A percentile compares a stretch with the other conserved stretches of the same genome.
Conservation (phyloP, 92 coral and sea anemone species). For the Epizoanthus stellaris region DNA sequence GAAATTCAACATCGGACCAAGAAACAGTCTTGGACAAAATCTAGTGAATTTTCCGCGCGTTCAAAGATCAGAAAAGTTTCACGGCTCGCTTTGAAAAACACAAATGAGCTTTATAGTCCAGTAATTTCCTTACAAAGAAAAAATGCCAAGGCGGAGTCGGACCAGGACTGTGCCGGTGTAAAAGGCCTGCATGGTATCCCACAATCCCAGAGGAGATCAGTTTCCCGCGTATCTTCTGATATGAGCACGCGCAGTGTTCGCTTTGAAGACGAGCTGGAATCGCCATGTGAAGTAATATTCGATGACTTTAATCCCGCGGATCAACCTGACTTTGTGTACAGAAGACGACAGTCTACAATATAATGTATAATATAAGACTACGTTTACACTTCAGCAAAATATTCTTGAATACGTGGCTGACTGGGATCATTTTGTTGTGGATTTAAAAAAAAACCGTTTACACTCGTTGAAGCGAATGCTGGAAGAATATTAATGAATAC, state of each 20-base stretch:
- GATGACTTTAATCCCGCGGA: constrained; percentile 41
- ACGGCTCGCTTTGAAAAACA: constrained; percentile 9
- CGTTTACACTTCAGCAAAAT: too few species aligned
- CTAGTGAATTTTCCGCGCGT: not conserved
- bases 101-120: not conserved
- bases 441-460: too few species aligned
- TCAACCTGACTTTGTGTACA: constrained; percentile 42
- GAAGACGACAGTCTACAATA: constrained; percentile 60
- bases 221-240: constrained; percentile 60
- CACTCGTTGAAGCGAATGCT: too few species aligned
- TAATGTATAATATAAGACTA: not conserved
- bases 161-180: not conserved
- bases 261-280: constrained; percentile 68
- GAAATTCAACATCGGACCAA: constrained; percentile 3
- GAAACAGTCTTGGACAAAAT: not conserved
- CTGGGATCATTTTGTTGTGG: too few species aligned
- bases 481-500: too few species aligned
- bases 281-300: constrained; percentile 28
- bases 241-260: constrained; percentile 70
- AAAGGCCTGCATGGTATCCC: too few species aligned
- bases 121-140: not conserved
- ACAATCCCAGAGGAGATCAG: constrained; percentile 12
- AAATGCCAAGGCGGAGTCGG: not conserved
- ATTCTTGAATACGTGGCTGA: too few species aligned
- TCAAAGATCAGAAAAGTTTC: constrained; percentile 1